Percentiles rank a stretch among this genome's conserved stretches.
These are phyloP conservation scores for Drosophila pseudoananassae DNA, from an alignment of 1,140 invertebrate genomes.

Conservation along the genomic window DNA sequence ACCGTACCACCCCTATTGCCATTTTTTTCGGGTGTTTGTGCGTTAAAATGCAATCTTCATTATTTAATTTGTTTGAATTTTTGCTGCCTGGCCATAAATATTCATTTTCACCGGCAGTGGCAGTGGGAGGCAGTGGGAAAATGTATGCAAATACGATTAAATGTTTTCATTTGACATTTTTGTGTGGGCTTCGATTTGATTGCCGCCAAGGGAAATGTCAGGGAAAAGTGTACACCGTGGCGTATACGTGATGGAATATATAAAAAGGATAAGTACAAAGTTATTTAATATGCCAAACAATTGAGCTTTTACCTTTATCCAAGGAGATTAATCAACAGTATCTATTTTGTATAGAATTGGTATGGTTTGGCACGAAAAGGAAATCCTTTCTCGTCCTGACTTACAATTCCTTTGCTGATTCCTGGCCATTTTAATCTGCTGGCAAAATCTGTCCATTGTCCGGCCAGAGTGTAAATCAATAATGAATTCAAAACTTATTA, in stretches of 20 bases:
- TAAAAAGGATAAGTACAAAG: not conserved
- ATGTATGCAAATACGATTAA: slow-evolving; percentile 74
- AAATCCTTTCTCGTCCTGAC: not conserved
- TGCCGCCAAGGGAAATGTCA: slow-evolving; percentile 16
- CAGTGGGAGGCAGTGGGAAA: slow-evolving; percentile 11
- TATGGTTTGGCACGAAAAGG: not conserved
- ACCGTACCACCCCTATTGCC: not conserved
- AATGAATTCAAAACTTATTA: slow-evolving; percentile 70
- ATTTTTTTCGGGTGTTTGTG: slow-evolving; percentile 21
- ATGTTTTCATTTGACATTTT: slow-evolving; percentile 59
- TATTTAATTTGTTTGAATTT: slow-evolving; percentile 71
- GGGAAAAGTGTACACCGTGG: slow-evolving; percentile 7
- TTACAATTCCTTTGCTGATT: slow-evolving; percentile 33
- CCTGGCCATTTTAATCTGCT: slow-evolving; percentile 31
- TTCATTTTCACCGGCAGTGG: slow-evolving; percentile 12
- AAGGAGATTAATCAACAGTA: slow-evolving; percentile 28
- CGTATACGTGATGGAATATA: slow-evolving; percentile 30
- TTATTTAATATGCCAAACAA: slow-evolving; percentile 29
- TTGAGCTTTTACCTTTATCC: slow-evolving; percentile 6
- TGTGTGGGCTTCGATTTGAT: slow-evolving; percentile 28
- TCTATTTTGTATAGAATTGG: not conserved
- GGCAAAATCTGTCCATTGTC: slow-evolving; percentile 19
- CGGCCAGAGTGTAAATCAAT: slow-evolving; percentile 57
- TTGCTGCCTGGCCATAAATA: slow-evolving; percentile 41
- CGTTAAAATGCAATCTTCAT: slow-evolving; percentile 58